These are phyloP conservation scores for Mesorhabditis belari DNA, from an alignment of 2,888 invertebrate genomes.

Conservation along the genomic window DNA sequence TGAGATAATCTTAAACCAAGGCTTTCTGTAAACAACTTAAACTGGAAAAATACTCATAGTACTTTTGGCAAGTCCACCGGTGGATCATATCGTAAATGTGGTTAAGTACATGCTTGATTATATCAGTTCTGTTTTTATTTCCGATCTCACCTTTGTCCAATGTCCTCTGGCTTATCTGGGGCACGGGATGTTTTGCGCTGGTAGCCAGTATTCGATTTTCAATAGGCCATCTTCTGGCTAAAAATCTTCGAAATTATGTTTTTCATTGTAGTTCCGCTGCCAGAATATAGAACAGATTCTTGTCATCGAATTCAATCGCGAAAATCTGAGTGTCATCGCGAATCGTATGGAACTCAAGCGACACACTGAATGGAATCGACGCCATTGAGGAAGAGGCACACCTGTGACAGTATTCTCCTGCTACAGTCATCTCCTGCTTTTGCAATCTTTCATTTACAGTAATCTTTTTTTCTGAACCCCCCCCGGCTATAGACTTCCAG, in stretches of 20 bases:
- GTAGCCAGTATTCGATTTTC: conserved; percentile 26
- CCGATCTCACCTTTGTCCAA: conserved; percentile 15
- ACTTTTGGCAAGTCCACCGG: too few species aligned
- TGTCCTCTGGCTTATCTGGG: conserved; percentile 25
- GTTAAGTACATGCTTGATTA: too few species aligned
- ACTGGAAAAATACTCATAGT: too few species aligned
- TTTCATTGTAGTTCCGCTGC: conserved; percentile 19
- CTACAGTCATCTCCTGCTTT: too few species aligned
- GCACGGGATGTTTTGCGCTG: conserved; percentile 14
- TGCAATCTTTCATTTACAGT: too few species aligned
- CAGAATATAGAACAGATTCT: conserved; percentile 27
- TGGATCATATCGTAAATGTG: too few species aligned
- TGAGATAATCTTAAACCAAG: too few species aligned
- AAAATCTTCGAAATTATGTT: conserved; percentile 7
- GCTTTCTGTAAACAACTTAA: too few species aligned
- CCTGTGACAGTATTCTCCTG: too few species aligned
- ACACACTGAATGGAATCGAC: conserved; percentile 29
- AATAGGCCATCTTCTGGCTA: conserved; percentile 41
- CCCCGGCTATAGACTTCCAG: too few species aligned
- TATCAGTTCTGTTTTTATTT: not conserved
- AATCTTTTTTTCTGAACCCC: too few species aligned
- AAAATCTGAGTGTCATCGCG: conserved; percentile 41
- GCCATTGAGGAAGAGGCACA: conserved; percentile 14
- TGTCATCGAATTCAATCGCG: conserved; percentile 42
- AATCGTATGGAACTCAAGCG: conserved; percentile 46